Percentiles rank a stretch among this genome's conserved stretches.
Conservation (phyloP, 2,888 invertebrate species). For the Xylota sylvarum region DNA sequence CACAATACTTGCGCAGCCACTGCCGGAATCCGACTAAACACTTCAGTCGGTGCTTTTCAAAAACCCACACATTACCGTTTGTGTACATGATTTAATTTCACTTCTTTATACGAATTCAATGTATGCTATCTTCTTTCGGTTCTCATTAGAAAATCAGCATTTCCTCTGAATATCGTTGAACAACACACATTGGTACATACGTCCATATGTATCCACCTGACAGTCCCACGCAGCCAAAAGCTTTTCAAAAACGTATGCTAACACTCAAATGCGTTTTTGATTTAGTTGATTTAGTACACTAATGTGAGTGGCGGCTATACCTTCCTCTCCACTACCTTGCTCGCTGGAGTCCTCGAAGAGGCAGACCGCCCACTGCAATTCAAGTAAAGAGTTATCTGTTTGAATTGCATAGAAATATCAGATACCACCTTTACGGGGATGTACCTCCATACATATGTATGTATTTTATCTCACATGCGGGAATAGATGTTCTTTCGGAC, state of each 20-base stretch:
- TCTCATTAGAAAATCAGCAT: conserved; percentile 61
- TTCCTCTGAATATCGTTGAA: conserved; percentile 34
- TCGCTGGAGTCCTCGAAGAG: not conserved
- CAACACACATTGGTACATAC: too few species aligned
- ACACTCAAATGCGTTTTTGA: conserved; percentile 74
- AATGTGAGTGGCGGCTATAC: conserved; percentile 37
- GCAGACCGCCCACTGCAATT: not conserved
- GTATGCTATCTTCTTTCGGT: conserved; percentile 34
- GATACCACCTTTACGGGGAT: conserved; percentile 33
- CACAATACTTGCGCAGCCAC: conserved; percentile 8
- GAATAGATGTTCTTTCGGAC: conserved; percentile 42
- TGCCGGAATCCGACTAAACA: conserved; percentile 35
- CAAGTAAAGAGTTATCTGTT: conserved; percentile 50
- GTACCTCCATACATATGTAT: conserved; percentile 28
- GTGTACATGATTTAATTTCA: conserved; percentile 61
- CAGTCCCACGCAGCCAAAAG: conserved; percentile 15
- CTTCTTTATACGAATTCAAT: conserved; percentile 45
- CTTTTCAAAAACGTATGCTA: conserved; percentile 38
- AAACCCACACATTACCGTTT: conserved; percentile 19
- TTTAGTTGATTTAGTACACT: conserved; percentile 70
- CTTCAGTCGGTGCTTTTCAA: conserved; percentile 33
- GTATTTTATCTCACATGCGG: conserved; percentile 31
- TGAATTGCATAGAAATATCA: conserved; percentile 28
- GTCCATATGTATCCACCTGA: not conserved
- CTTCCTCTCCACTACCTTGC: not conserved